Base-by-base conservation (phyloP, 1,140 invertebrate species). In the Gryllus bimaculatus region DNA sequence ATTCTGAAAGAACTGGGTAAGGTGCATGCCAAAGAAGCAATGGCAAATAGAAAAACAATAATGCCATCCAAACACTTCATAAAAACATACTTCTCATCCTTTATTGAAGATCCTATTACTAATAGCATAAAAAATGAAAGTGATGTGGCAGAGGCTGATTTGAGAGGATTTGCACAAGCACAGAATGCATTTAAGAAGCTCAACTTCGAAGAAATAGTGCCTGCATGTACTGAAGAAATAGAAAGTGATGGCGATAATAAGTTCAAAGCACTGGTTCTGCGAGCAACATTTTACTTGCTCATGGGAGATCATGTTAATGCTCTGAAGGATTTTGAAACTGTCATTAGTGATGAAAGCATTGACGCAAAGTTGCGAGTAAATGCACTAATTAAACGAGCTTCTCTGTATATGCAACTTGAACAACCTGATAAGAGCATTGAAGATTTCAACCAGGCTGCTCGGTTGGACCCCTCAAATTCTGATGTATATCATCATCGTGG, bases 361-460 rank as follows among this genome's bases (percentile, higher is more conserved):
- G 74, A 75, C 8, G 13, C 10, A 18, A 47, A 77, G 87, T 81
- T 94, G 5, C 91, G 90, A 84, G 91, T 93, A 0, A 97, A 97
- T 89, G 94, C 95, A 12, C 86, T 97, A n/a, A 93, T 98, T 73
- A 98, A 98, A 85, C 88, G 93, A 81, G 95, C 94, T 7, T 93
- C 92, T 10, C 86, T 97, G 77, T 89, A 92, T 82, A 92, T 97
- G 83, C 95, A 97, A 84, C 85, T 91, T 76, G 92, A 95, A 80
- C 88, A 93, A 80, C 86, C 90, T 20, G 90, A 92, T 13, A 89
- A 91, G 81, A 93, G 93, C 82, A 87, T 96, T 77, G 87, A 89
- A 79, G 93, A 95, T 85, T 97, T 97, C 85, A 87, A 90, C 12
- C 84, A 84, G 82, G 96, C 96, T 39, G 90, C 91, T 73, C 86